Base-by-base conservation (phyloP, 2,888 invertebrate species). In the Metallyticus violacea region DNA sequence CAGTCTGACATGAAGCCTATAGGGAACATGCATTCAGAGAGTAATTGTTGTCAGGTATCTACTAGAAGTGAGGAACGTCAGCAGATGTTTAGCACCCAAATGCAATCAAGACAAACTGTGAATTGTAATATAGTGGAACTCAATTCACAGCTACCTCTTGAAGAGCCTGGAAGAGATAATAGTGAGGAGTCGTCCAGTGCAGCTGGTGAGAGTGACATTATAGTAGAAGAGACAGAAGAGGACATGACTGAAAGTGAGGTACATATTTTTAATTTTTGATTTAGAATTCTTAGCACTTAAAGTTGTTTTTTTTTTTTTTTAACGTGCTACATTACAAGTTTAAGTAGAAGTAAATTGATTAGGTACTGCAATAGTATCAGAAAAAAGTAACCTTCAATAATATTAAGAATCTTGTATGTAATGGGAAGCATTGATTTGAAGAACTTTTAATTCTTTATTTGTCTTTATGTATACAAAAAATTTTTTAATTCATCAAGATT, bases 141-240 rank as follows among this genome's bases (percentile, higher is more conserved):
- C 62, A 22, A 4, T 76, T 85, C n/a, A 26, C 40, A 62, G 3
- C n/a, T 82, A 22, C 26, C 77, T 40, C 80, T 62, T 77, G 82
- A 77, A 7, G 81, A 78, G 27, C 76, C 22, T 28, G 85, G 83
- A 15, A 83, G 85, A 26, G 28, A 79, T 76, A 84, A 40, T 15
- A 88, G 85, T 40, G 83, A 87, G 15, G 87, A 81, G 15, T 85
- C 86, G 28, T 87, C 86, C 9, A 88, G 88, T 86, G 40, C 81
- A n/a, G 87, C 86, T 86, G 87, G 87, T 25, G 88, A 88, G 25
- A 88, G 88, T 86, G 88, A 88, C 30, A 88, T 88, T 27, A 82
- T 88, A 79, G 88, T 88, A 9, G 88, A 88, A 79, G 88, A 88
- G 78, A 88, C 88, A 30, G 88, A 88, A 40, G 88, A 88, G 28